phyloP scores from a whole-genome alignment of 2,888 invertebrate genomes.

The Nephrotoma flavescens region DNA sequence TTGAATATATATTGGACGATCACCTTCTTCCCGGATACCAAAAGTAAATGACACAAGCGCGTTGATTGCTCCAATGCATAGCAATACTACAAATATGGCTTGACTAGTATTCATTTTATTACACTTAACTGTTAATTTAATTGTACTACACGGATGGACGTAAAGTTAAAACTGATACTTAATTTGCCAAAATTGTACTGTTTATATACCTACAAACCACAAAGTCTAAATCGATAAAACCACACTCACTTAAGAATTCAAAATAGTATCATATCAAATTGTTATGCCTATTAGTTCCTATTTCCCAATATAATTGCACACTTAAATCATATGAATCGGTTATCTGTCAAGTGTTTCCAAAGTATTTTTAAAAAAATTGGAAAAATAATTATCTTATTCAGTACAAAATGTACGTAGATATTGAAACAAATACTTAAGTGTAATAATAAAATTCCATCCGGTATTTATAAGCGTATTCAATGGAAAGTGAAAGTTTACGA shows the following conservation, averaged over 20 bases:
- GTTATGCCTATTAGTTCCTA: too few species aligned
- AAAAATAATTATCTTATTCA: too few species aligned
- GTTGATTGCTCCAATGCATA: not conserved
- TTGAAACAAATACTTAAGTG: too few species aligned
- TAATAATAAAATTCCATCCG: too few species aligned
- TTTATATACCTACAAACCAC: not conserved
- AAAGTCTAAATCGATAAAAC: not conserved
- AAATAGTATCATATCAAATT: not conserved
- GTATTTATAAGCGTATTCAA: too few species aligned
- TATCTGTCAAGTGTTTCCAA: too few species aligned
- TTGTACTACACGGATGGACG: not conserved
- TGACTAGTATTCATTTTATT: not conserved
- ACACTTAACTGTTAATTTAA: not conserved
- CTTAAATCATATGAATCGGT: too few species aligned
- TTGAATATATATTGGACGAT: not conserved
- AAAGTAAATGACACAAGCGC: not conserved
- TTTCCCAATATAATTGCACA: too few species aligned
- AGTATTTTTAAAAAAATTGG: too few species aligned
- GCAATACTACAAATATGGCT: not conserved
- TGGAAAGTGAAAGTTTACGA: too few species aligned
- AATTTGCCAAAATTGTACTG: not conserved
- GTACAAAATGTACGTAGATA: too few species aligned
- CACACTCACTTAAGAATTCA: not conserved
- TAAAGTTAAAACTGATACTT: not conserved
- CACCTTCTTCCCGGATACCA: not conserved